Evolutionary conservation across 1,140 invertebrate genomes (phyloP), one percentile per base, ranked within the genome.

Genomic region (Anoplophora glabripennis): DNA sequence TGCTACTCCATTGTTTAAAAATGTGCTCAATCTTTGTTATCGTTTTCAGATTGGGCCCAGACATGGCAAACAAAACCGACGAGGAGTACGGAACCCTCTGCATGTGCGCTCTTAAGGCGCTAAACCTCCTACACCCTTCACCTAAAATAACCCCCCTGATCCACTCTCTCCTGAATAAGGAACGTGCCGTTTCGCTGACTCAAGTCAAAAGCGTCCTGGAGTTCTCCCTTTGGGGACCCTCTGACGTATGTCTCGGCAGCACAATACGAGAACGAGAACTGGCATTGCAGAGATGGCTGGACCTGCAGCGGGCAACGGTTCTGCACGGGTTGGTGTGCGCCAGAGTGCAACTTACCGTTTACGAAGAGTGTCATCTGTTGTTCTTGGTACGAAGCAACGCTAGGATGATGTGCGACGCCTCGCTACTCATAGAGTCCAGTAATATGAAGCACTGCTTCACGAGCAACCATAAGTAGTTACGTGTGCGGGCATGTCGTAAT

Each of bases 191-290:
- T 28, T 89, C 87, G 1, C 70, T 93, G 18, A 83, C 80, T 37
- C 81, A 82, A 72, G 84, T 85, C 0, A 92, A 92, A 74, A 84
- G 88, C 0, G 81, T 93, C 0, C 72, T 93, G 21, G 90, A 93
- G 70, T 90, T 89, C 67, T 88, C 88, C 58, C 76, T 94, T 1
- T 94, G 90, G 89, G 91, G 90, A 3, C 91, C 90, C 1, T 82
- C 87, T 9, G 89, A 90, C 67, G 84, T 87, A 1, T 82, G 83
- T 0, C 77, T 89, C 9, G 83, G 84, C 0, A 82, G 82, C 5
- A 83, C 83, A 0, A 78, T 80, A 0, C 81, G 83, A 21, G 88
- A 89, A 58, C 79, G 86, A 3, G 88, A 89, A 62, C 67, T 86
- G 11, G 85, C 85, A 0, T 69, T 92, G 1, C 89, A 92, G 66